Percentiles rank a stretch among this genome's conserved stretches.
Conservation (phyloP, 2,113 vertebrate genomes). For the Nanorana parkeri region DNA sequence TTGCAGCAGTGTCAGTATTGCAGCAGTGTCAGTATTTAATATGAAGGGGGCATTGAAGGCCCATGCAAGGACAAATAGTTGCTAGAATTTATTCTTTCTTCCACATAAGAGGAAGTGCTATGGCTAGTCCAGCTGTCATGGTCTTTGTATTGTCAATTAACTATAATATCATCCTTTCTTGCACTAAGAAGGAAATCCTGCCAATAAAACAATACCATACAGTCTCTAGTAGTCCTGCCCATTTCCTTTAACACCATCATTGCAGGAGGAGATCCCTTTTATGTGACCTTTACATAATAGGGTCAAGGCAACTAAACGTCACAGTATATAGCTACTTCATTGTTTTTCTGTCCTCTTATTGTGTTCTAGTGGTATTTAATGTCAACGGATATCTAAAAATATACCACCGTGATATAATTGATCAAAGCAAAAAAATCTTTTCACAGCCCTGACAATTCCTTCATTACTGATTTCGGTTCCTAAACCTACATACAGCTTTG, state of each 20-base stretch:
- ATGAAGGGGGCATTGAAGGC: too few relatives aligned
- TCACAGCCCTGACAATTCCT: neutral
- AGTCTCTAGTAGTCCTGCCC: neutral
- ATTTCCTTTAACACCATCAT: conserved; percentile 26
- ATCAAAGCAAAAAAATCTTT: neutral
- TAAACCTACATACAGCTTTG: too few relatives aligned
- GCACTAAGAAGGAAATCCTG: conserved; percentile 43
- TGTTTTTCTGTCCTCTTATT: neutral
- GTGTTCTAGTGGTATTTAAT: neutral
- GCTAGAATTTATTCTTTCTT: neutral
- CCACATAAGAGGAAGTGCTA: conserved; percentile 2
- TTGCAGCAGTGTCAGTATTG: too few relatives aligned
- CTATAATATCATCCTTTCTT: neutral
- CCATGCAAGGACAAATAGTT: neutral
- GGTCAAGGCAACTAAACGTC: neutral
- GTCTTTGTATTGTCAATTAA: neutral
- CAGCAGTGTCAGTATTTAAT: too few relatives aligned
- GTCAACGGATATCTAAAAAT: conserved; percentile 31
- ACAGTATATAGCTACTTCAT: neutral
- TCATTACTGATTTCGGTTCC: too few relatives aligned
- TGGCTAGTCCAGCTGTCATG: neutral
- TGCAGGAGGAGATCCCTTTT: conserved; percentile 3
- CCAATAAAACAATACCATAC: conserved; percentile 17
- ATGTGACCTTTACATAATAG: neutral
- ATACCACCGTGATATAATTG: neutral